phyloP scores from a whole-genome alignment of 2,888 invertebrate species.

The Linnaemya vulpina region DNA sequence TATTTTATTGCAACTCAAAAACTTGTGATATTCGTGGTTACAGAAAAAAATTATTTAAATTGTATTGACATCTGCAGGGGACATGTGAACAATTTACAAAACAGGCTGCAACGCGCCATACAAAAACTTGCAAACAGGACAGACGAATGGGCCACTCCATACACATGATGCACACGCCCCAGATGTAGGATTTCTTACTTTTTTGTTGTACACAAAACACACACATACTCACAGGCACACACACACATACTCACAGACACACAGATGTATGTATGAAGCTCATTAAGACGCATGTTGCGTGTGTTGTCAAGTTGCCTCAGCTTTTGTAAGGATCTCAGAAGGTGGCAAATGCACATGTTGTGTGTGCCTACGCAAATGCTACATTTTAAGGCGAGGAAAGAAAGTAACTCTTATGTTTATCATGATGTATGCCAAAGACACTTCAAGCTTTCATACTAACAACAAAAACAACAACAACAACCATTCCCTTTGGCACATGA shows the following conservation, averaged over 20 bases:
- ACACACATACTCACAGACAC: neutral
- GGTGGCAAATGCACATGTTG: constrained; percentile 57
- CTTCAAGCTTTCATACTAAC: constrained; percentile 16
- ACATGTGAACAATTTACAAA: constrained; percentile 71
- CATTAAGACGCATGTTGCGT: constrained; percentile 71
- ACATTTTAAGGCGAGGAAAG: constrained; percentile 9
- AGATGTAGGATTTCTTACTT: constrained; percentile 15
- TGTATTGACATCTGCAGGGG: constrained; percentile 69
- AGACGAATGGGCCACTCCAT: constrained; percentile 9
- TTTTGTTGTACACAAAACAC: neutral
- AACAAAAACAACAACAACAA: no score
- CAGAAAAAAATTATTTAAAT: constrained; percentile 61
- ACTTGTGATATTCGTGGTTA: constrained; percentile 45
- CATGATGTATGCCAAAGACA: neutral
- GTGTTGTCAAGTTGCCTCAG: constrained; percentile 44
- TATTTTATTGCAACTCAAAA: constrained; percentile 52
- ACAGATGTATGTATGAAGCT: constrained; percentile 44
- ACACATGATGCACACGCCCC: constrained; percentile 55
- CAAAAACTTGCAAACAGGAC: neutral
- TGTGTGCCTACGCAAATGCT: neutral
- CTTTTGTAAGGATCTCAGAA: constrained; percentile 58
- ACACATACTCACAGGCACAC: neutral
- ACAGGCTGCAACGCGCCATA: constrained; percentile 52
- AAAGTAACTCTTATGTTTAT: constrained; percentile 2
- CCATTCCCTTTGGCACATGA: constrained; percentile 7